Base-by-base conservation (phyloP, 2,888 invertebrate genomes). In the Tenthredo scrophulariae region DNA sequence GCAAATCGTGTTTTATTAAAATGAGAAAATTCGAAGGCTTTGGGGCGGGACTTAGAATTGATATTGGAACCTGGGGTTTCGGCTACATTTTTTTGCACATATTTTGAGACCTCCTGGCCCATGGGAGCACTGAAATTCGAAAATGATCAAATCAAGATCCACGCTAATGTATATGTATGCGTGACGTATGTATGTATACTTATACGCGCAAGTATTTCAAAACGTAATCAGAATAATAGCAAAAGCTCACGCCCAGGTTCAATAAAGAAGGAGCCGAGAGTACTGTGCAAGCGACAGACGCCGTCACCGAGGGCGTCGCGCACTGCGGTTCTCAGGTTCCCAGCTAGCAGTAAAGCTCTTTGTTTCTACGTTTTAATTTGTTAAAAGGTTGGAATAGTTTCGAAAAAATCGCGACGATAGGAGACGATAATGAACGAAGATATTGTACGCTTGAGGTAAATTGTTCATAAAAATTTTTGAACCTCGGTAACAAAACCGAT, bases 161-260 rank as follows among this genome's bases (percentile, higher is more conserved):
- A 33, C 33, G 3, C 33, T 4, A 4, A 33, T 33, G 4, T n/a
- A 10, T 18, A 4, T 18, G 5, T 50, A 18, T 62, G 43, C 46
- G 46, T 3, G 46, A 13, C 3, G 46, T 46, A 46, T 46, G 46
- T 15, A 13, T 46, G 46, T 15, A 13, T 62, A 26, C 26, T 3
- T 37, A 33, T 1, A 40, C n/a, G 22, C n/a, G 87, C 87, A 87
- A 86, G 86, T 89, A 88, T 90, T 89, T 89, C 89, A 87, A 89
- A 89, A 90, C 89, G 90, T 89, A 91, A 91, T 91, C 91, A 89
- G 89, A 88, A 90, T 91, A 91, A 91, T 91, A 91, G 91, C 89
- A 40, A 70, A 70, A 70, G 70, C 70, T 70, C 40, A n/a, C n/a
- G n/a, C 37, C 37, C n/a, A n/a, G 70, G n/a, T 70, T 18, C 26